These are phyloP conservation scores for Lophius americanus DNA, from an alignment of 2,797 vertebrate species.

Conservation along the genomic window DNA sequence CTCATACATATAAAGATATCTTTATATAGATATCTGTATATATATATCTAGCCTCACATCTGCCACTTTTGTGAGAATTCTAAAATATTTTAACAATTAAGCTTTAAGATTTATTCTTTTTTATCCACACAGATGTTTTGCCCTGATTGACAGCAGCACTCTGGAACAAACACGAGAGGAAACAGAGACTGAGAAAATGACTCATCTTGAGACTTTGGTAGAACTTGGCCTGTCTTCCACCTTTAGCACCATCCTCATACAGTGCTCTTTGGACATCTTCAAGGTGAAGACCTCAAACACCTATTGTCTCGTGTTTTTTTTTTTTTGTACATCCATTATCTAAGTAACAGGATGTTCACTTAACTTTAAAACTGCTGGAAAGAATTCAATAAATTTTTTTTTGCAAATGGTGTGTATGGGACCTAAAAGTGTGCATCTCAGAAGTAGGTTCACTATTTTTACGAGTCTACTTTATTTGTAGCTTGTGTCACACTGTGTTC, in stretches of 20 bases:
- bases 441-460: no score
- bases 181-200: slow-evolving; percentile 98
- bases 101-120: not conserved
- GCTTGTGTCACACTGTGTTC: no score
- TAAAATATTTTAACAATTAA: not conserved
- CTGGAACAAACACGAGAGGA: slow-evolving; percentile 97
- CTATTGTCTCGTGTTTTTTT: not conserved
- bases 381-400: no score
- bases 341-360: no score
- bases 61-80: not conserved
- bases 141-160: slow-evolving; percentile 96
- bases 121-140: slow-evolving; percentile 88
- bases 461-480: no score
- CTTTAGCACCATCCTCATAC: slow-evolving; percentile 96
- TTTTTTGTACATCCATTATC: not conserved
- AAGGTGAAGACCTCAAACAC: slow-evolving; percentile 79
- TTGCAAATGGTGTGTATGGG: no score
- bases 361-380: no score
- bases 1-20: no score
- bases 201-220: slow-evolving; percentile 95
- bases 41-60: no score
- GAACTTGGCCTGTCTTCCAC: slow-evolving; percentile 96
- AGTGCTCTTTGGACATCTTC: slow-evolving; percentile 96
- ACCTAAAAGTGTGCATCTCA: no score
- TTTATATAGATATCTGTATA: no score